A percentile compares a stretch with the other conserved stretches of the same genome.
These are phyloP conservation scores for Brachionus calyciflorus DNA, from an alignment of 1,140 invertebrate species.

Conservation along the genomic window DNA sequence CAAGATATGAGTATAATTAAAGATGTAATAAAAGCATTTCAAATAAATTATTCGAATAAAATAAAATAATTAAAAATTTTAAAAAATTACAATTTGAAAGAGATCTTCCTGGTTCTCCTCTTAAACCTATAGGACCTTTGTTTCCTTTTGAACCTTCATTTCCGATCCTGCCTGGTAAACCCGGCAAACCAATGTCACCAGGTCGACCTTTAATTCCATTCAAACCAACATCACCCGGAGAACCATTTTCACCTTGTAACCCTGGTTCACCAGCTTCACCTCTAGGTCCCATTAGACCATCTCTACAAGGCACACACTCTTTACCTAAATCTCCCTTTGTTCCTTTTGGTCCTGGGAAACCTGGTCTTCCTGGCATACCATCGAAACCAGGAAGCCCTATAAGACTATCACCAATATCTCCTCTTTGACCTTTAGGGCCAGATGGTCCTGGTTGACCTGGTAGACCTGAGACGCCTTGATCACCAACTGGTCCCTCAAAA, in stretches of 20 bases:
- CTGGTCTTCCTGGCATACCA: constrained; percentile 15
- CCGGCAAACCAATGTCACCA: neutral
- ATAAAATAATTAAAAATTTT: neutral
- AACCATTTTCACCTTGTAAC: neutral
- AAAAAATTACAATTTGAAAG: neutral
- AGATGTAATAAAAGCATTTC: too few relatives aligned
- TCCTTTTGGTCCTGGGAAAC: constrained; percentile 12
- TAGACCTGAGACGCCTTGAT: constrained; percentile 3
- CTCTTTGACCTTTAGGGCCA: neutral
- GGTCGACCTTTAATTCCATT: neutral
- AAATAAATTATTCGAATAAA: neutral
- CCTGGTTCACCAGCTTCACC: neutral
- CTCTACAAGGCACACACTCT: neutral
- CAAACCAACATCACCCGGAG: neutral
- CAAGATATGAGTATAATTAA: too few relatives aligned
- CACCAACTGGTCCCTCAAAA: neutral
- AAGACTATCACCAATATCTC: constrained; percentile 13
- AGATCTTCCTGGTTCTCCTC: neutral
- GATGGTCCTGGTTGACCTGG: constrained; percentile 2
- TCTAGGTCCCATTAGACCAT: neutral
- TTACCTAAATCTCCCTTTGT: neutral
- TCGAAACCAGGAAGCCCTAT: neutral
- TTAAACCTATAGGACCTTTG: neutral
- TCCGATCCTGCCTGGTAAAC: neutral
- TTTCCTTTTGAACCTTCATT: neutral